Percentiles rank a stretch among this genome's conserved stretches.
Evolutionary conservation across 1,140 invertebrate genomes (phyloP).

Genomic region (Brachionus angularis): DNA sequence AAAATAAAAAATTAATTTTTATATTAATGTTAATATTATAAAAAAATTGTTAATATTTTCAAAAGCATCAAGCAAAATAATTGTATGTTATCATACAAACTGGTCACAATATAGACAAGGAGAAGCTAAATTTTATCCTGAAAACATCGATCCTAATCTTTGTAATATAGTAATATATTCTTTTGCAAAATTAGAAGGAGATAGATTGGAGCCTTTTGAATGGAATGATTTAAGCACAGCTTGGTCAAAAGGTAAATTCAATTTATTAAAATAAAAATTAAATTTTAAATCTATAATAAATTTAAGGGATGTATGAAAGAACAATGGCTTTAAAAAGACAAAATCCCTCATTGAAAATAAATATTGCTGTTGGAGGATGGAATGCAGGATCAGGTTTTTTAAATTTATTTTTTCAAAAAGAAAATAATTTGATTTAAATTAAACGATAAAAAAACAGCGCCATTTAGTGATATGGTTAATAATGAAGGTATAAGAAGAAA

Average conservation of each 20-base stretch:
- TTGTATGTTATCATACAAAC: constrained; percentile 82
- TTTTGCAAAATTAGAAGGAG: constrained; percentile 68
- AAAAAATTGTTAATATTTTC: not conserved
- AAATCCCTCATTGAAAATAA: constrained; percentile 17
- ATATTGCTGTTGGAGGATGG: constrained; percentile 60
- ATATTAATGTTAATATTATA: not conserved
- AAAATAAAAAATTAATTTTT: too few species aligned
- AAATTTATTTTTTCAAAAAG: constrained; percentile 46
- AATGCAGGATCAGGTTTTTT: constrained; percentile 71
- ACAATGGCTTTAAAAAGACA: constrained; percentile 27
- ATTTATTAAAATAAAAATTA: too few species aligned
- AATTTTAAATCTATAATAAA: too few species aligned
- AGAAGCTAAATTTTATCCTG: constrained; percentile 75
- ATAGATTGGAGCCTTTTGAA: constrained; percentile 73
- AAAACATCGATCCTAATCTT: constrained; percentile 75
- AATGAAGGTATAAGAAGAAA: constrained; percentile 55
- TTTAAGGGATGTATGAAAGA: constrained; percentile 7
- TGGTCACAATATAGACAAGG: constrained; percentile 84
- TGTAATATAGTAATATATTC: constrained; percentile 90
- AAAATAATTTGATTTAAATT: constrained; percentile 52
- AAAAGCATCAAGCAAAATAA: not conserved
- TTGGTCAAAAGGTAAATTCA: not conserved
- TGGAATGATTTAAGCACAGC: constrained; percentile 67
- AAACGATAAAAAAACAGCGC: constrained; percentile 69
- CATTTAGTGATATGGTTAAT: constrained; percentile 71